Evolutionary conservation across 2,797 vertebrate species (phyloP).

Genomic region (Spinus pinus): DNA sequence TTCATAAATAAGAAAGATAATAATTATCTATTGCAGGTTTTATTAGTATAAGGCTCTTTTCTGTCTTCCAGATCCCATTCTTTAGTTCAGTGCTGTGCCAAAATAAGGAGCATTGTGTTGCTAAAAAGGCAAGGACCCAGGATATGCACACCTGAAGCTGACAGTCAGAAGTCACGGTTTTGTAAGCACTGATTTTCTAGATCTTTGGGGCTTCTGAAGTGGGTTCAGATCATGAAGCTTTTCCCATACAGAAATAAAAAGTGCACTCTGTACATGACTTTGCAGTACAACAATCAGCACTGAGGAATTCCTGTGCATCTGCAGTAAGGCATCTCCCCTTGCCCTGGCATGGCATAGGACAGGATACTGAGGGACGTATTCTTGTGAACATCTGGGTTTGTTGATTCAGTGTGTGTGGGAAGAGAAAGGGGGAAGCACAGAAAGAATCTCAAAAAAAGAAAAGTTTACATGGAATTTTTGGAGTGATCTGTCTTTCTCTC

Average conservation of each 20-base stretch:
- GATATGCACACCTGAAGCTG: neutral
- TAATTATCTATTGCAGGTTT: neutral
- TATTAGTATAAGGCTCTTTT: neutral
- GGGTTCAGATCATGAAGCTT: neutral
- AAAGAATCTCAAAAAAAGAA: neutral
- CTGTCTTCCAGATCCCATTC: neutral
- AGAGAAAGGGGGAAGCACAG: neutral
- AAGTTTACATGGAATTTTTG: neutral
- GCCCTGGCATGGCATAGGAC: neutral
- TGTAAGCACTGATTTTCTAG: neutral
- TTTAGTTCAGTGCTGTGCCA: neutral
- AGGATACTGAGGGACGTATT: rapidly evolving
- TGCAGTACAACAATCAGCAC: neutral
- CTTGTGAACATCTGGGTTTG: slow-evolving; percentile 20
- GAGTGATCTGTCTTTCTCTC: neutral
- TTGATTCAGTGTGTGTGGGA: neutral
- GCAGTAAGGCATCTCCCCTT: neutral
- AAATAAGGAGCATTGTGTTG: neutral
- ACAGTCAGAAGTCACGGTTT: neutral
- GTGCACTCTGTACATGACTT: neutral
- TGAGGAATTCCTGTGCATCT: neutral
- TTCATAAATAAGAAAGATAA: neutral
- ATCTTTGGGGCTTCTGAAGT: neutral
- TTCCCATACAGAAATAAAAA: neutral
- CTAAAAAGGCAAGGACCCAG: neutral